These are phyloP conservation scores for Malurus alboscapulatus DNA, from an alignment of 2,113 vertebrate genomes.

Conservation along the genomic window DNA sequence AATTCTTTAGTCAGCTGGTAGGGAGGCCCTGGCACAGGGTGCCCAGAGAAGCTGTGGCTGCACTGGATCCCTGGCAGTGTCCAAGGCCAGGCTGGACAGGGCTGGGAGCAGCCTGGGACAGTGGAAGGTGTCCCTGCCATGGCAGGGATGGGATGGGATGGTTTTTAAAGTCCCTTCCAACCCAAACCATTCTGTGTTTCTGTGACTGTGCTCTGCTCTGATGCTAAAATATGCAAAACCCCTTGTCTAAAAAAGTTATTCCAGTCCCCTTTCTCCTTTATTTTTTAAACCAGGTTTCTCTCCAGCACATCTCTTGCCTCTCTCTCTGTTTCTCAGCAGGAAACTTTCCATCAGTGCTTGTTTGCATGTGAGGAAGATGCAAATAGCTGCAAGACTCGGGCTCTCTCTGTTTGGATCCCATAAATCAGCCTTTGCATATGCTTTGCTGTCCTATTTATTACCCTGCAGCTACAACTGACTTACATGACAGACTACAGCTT, in stretches of 20 bases:
- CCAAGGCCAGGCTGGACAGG: rapidly evolving
- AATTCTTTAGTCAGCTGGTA: neutral
- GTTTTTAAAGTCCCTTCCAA: neutral
- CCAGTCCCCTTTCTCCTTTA: neutral
- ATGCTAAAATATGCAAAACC: neutral
- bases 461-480: slow-evolving; percentile 9
- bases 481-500: neutral
- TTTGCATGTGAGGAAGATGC: slow-evolving; percentile 10
- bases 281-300: neutral
- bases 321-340: neutral
- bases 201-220: neutral
- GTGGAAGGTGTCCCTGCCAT: neutral
- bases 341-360: neutral
- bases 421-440: slow-evolving; percentile 5
- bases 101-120: rapidly evolving
- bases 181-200: neutral
- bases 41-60: neutral
- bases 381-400: slow-evolving; percentile 30
- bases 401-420: neutral
- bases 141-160: rapidly evolving
- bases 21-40: neutral
- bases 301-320: neutral
- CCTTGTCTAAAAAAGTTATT: neutral
- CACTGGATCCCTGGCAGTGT: neutral
- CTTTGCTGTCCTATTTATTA: slow-evolving; percentile 36